Percentiles rank a stretch among this genome's conserved stretches.
Evolutionary conservation across 2,888 invertebrate genomes (phyloP).

Genomic region (Acrobeloides nanus): DNA sequence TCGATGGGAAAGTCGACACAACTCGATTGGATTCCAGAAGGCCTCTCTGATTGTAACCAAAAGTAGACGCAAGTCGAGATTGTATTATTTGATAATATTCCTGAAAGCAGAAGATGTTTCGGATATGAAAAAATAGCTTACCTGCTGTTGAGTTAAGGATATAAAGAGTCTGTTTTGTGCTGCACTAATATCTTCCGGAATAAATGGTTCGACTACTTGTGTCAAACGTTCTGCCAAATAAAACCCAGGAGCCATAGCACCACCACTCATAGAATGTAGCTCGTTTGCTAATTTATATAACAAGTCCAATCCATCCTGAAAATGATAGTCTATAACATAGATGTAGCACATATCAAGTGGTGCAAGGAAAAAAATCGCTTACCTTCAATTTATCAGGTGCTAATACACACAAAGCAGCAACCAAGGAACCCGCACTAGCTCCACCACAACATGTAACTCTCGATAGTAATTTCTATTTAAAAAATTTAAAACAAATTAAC

Average conservation of each 20-base stretch:
- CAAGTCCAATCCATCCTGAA: conserved; percentile 31
- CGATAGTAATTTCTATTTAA: conserved; percentile 4
- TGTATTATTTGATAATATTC: too few species aligned
- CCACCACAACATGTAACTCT: conserved; percentile 35
- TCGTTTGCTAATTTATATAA: conserved; percentile 47
- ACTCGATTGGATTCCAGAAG: conserved; percentile 40
- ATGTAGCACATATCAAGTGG: conserved; percentile 4
- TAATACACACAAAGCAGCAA: conserved; percentile 35
- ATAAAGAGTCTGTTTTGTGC: conserved; percentile 33
- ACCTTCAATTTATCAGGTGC: conserved; percentile 33
- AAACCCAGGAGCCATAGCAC: conserved; percentile 51
- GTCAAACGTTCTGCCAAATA: conserved; percentile 33
- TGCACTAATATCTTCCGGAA: conserved; percentile 30
- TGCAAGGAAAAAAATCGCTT: neutral
- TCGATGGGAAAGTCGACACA: conserved; percentile 28
- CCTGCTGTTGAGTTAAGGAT: conserved; percentile 28
- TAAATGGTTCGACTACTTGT: conserved; percentile 27
- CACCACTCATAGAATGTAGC: conserved; percentile 37
- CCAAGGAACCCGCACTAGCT: conserved; percentile 45
- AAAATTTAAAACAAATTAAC: conserved; percentile 1
- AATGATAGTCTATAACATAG: neutral
- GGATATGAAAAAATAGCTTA: neutral
- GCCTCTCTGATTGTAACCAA: too few species aligned
- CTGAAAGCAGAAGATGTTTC: neutral
- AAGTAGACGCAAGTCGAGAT: too few species aligned